These are phyloP conservation scores for Tringa solitaria DNA, from an alignment of 2,113 vertebrate species.

Conservation along the genomic window DNA sequence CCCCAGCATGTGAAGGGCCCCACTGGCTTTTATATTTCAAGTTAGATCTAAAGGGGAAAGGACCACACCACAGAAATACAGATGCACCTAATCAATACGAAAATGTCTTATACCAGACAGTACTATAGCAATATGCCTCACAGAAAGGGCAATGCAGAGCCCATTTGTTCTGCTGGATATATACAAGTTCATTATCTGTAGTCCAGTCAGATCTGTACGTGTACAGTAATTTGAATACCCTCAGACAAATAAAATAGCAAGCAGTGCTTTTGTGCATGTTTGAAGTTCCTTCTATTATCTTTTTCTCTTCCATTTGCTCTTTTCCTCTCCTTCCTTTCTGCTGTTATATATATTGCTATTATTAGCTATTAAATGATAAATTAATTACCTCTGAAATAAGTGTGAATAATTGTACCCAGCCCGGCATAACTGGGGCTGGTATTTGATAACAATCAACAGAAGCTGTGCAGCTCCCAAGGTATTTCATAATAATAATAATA, in stretches of 20 bases:
- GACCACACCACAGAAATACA: conserved; percentile 28
- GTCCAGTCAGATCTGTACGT: conserved; percentile 28
- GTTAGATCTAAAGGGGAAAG: not conserved
- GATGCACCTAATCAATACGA: conserved; percentile 7
- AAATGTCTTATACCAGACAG: not conserved
- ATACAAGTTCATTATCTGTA: conserved; percentile 16
- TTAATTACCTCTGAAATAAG: conserved; percentile 32
- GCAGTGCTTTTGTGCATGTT: not conserved
- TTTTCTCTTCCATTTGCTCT: not conserved
- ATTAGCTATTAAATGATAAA: conserved; percentile 18
- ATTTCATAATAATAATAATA: conserved; percentile 21
- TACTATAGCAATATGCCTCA: not conserved
- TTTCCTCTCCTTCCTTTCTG: not conserved
- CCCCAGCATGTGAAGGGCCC: not conserved
- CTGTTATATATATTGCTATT: conserved; percentile 2
- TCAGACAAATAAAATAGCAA: not conserved
- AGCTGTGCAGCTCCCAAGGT: not conserved
- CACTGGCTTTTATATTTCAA: not conserved
- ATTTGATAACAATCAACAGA: conserved; percentile 18
- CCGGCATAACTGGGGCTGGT: not conserved
- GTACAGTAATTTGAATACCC: conserved; percentile 27
- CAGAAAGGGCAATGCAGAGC: conserved; percentile 31
- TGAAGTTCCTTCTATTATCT: not conserved
- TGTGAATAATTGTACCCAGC: not conserved
- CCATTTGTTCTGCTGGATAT: conserved; percentile 30